These are phyloP conservation scores for Tapera naevia DNA, from an alignment of 2,797 vertebrate species.

Conservation along the genomic window DNA sequence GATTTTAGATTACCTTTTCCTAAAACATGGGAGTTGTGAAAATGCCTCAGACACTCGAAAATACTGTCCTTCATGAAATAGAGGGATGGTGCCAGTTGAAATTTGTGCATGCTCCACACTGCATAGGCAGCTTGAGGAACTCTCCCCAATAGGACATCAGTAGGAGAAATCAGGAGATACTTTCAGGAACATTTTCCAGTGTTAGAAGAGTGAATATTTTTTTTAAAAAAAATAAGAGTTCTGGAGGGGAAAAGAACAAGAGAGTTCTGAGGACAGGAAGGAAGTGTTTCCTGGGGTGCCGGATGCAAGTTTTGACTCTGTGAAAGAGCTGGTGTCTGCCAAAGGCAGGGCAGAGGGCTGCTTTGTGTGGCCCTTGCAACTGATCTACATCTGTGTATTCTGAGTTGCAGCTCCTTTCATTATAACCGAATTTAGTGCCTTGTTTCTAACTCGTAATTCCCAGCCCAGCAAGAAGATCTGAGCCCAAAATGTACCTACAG, in stretches of 20 bases:
- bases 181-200: background rate
- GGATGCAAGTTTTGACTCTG: background rate
- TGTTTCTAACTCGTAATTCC: background rate
- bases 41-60: background rate
- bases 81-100: background rate
- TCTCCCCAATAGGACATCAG: background rate
- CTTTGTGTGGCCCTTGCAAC: background rate
- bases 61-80: background rate
- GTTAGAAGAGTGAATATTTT: background rate
- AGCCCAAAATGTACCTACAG: background rate
- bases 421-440: background rate
- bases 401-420: background rate
- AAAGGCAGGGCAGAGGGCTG: background rate
- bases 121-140: background rate
- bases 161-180: background rate
- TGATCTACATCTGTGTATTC: background rate
- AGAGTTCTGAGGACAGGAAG: background rate
- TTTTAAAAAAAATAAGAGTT: constrained; percentile 9
- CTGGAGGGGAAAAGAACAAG: background rate
- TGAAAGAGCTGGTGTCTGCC: background rate
- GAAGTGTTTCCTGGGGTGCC: background rate
- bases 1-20: background rate
- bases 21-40: background rate
- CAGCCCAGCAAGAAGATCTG: background rate
- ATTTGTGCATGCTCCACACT: background rate